Conservation (phyloP, 2,113 vertebrate species). For the Tichodroma muraria region DNA sequence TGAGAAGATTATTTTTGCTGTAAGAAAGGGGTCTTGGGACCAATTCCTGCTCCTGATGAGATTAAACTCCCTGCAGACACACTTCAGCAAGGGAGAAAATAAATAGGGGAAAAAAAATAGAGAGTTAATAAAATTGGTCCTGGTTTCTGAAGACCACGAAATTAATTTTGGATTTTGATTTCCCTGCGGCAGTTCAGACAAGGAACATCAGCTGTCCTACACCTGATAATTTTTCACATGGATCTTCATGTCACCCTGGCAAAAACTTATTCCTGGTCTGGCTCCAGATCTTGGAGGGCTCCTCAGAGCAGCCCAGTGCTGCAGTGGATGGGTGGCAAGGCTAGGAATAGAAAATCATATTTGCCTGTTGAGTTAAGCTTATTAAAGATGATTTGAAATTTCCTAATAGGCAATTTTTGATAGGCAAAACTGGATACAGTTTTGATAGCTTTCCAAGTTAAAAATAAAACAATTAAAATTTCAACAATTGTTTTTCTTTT, state of each 20-base stretch:
- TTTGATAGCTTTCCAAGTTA: not conserved
- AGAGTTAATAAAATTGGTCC: not conserved
- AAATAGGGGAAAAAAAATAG: not conserved
- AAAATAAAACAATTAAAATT: not conserved
- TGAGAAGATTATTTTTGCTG: not conserved
- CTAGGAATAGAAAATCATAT: not conserved
- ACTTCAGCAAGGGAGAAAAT: not conserved
- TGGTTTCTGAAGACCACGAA: not conserved
- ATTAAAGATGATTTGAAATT: not conserved
- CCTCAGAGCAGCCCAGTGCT: not conserved
- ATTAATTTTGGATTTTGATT: not conserved
- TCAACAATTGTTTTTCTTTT: not conserved
- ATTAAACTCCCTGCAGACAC: not conserved
- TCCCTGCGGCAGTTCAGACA: not conserved
- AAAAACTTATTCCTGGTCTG: not conserved
- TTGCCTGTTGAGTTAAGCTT: not conserved
- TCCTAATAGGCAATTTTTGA: not conserved
- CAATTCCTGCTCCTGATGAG: not conserved
- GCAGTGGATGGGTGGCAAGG: not conserved
- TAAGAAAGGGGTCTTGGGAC: not conserved
- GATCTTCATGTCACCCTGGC: not conserved
- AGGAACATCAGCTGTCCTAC: not conserved
- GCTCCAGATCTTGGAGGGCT: not conserved
- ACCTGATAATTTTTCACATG: not conserved
- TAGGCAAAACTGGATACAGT: not conserved